Percentiles rank a stretch among this genome's conserved stretches.
Conservation (phyloP, 2,113 vertebrate genomes). For the Otolemur garnettii region DNA sequence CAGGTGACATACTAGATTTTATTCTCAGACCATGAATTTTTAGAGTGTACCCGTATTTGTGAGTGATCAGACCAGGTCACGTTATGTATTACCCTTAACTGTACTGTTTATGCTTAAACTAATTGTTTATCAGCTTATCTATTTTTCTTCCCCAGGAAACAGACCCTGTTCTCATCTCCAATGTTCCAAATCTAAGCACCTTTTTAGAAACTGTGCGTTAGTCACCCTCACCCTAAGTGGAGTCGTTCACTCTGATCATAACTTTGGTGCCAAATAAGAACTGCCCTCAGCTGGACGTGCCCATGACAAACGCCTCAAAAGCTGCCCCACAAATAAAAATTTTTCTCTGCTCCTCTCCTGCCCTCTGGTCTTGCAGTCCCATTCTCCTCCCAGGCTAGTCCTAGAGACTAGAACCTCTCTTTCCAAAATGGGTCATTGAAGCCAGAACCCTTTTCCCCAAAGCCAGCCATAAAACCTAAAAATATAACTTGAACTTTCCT, state of each 20-base stretch:
- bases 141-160: not conserved
- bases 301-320: too few species aligned
- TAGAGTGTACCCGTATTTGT: not conserved
- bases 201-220: not conserved
- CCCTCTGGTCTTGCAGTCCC: too few species aligned
- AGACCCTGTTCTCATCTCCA: not conserved
- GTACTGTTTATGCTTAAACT: not conserved
- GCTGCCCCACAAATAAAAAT: too few species aligned
- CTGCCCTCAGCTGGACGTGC: not conserved
- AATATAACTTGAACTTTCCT: too few species aligned
- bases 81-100: not conserved
- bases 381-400: too few species aligned
- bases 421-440: too few species aligned
- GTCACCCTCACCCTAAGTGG: not conserved
- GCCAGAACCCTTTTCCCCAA: too few species aligned
- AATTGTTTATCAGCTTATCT: not conserved
- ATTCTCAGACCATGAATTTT: not conserved
- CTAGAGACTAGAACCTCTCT: too few species aligned
- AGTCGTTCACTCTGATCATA: not conserved
- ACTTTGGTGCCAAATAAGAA: too few species aligned
- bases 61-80: not conserved
- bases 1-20: not conserved
- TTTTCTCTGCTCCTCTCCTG: too few species aligned
- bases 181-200: not conserved
- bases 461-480: too few species aligned